Evolutionary conservation across 1,140 invertebrate genomes (phyloP), one percentile per base, ranked within the genome.

Genomic region (Hyposmocoma kahamanoa): DNA sequence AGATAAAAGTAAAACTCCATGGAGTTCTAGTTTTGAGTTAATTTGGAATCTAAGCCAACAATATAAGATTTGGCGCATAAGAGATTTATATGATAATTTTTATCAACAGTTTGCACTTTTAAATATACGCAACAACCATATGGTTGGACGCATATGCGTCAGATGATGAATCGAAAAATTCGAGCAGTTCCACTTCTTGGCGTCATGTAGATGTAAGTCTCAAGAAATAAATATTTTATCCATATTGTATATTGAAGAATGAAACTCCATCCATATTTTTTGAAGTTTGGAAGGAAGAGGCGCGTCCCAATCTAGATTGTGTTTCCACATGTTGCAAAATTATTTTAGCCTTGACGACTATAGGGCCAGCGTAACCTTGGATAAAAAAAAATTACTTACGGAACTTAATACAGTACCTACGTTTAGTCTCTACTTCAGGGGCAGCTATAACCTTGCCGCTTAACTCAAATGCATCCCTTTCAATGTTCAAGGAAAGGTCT

Each of bases 281-380:
- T 17, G 11, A 2, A 36, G 5, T 17, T 50, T 32, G 17, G 1
- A 9, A 19, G 48, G 48, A 9, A 50, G 15, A 10, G 48, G 41
- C 8, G n/a, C n/a, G 15, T 50, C 48, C 48, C 48, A 50, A 15
- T 41, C 42, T 11, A 66, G 18, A 32, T 65, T 47, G 18, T 18
- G 13, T 34, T 17, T 21, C 62, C 62, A 66, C 10, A 66, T 53
- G 38, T 42, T 59, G 59, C 15, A 62, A 48, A 18, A 66, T 22
- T 17, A 56, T 1, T 21, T 65, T 65, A 20, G 47, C 58, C 13
- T 24, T 20, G 3, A 59, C 43, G 1, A 55, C 21, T 22, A 66
- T 34, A n/a, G 59, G 59, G 24, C 50, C 50, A 21, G 47, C 22
- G 15, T 59, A 44, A 6, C 62, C 62, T 41, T 38, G 9, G 56